phyloP scores from a whole-genome alignment of 2,888 invertebrate species.

The Crossocerus cetratus region DNA sequence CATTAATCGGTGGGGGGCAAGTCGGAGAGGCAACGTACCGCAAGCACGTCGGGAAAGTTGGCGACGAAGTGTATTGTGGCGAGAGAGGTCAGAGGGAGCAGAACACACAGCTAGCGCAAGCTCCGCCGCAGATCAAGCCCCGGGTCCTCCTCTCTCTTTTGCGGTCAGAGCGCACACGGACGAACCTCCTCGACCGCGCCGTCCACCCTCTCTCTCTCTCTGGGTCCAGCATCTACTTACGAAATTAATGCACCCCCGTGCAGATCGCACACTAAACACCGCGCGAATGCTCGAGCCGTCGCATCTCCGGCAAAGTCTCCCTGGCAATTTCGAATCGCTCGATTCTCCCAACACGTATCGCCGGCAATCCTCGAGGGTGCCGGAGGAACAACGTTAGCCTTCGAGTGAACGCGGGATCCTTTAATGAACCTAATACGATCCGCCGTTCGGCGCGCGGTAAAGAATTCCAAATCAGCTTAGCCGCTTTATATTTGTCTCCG shows the following conservation, averaged over 20 bases:
- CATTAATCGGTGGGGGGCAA: too few species aligned
- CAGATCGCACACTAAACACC: background rate
- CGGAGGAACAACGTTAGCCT: too few species aligned
- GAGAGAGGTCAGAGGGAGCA: slow-evolving; percentile 12
- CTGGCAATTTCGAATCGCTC: background rate
- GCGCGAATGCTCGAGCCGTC: background rate
- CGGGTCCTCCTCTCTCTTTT: background rate
- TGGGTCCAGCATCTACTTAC: background rate
- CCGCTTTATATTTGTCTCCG: slow-evolving; percentile 29
- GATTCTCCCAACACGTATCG: too few species aligned
- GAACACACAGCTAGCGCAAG: background rate
- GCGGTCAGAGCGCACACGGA: background rate
- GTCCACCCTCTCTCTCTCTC: too few species aligned
- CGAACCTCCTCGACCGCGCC: background rate
- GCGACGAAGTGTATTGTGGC: background rate
- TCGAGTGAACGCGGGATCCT: background rate
- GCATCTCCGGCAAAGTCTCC: too few species aligned
- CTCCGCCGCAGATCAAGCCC: background rate
- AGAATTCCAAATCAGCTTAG: slow-evolving; percentile 51
- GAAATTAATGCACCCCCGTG: too few species aligned
- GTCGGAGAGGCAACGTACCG: slow-evolving; percentile 35
- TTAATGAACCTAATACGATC: slow-evolving; percentile 52
- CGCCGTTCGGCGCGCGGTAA: slow-evolving; percentile 25
- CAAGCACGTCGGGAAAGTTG: slow-evolving; percentile 47
- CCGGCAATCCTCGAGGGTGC: too few species aligned